Percentiles rank a stretch among this genome's conserved stretches.
Conservation (phyloP, 1,140 invertebrate species). For the Aporrectodea caliginosa region DNA sequence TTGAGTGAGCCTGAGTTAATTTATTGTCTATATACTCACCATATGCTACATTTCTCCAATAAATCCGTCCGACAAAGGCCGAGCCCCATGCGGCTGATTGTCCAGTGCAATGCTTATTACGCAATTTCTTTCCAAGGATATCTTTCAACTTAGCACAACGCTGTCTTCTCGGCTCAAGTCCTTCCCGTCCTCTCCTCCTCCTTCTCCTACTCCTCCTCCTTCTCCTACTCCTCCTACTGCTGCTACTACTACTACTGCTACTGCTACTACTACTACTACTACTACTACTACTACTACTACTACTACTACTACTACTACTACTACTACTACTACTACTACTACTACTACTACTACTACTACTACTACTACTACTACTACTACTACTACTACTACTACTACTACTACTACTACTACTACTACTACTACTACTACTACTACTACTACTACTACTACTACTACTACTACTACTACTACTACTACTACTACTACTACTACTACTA, state of each 20-base stretch:
- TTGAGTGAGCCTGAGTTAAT: no score
- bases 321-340: background rate
- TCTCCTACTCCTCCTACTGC: no score
- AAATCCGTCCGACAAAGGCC: no score
- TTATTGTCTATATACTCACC: no score
- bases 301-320: slow-evolving; percentile 1
- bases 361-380: background rate
- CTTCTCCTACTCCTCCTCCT: no score
- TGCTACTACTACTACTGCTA: slow-evolving; percentile 57
- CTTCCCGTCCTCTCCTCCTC: no score
- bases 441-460: background rate
- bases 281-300: slow-evolving; percentile 24
- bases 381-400: slow-evolving; percentile 19
- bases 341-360: background rate
- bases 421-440: background rate
- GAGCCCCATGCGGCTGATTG: no score
- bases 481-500: slow-evolving; percentile 8
- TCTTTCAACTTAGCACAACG: no score
- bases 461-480: background rate
- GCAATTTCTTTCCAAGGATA: no score
- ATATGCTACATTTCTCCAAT: no score
- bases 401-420: slow-evolving; percentile 16
- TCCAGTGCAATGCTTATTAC: no score
- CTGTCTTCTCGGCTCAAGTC: no score
- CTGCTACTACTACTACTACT: slow-evolving; percentile 19